Evolutionary conservation across 2,113 vertebrate species (phyloP).

Genomic region (Tautogolabrus adspersus): DNA sequence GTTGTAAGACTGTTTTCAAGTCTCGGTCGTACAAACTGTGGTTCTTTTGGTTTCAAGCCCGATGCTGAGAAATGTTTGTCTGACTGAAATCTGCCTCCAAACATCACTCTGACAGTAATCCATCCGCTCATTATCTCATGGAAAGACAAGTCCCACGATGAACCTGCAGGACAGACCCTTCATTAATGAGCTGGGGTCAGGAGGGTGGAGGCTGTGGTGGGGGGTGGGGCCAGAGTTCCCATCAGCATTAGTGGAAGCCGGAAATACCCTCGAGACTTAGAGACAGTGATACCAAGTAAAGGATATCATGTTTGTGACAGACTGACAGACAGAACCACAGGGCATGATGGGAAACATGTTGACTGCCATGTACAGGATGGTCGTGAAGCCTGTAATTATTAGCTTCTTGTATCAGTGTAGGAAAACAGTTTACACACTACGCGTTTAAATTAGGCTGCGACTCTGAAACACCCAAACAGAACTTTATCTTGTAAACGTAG

Average conservation of each 20-base stretch:
- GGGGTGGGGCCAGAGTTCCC: slow-evolving; percentile 20
- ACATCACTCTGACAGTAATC: not conserved
- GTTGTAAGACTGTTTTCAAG: no score
- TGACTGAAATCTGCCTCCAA: not conserved
- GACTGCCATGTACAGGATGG: not conserved
- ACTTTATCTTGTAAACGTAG: no score
- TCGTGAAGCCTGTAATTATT: not conserved
- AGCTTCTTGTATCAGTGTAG: not conserved
- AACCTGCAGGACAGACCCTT: slow-evolving; percentile 35
- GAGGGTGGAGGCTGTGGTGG: no score
- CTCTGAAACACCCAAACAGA: no score
- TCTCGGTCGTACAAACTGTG: not conserved
- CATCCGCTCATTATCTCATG: not conserved
- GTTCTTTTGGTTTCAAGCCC: no score
- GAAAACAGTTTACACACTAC: no score
- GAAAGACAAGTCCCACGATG: not conserved
- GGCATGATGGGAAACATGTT: slow-evolving; percentile 32
- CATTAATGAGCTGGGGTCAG: slow-evolving; percentile 22
- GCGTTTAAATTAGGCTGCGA: no score
- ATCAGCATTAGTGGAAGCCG: slow-evolving; percentile 13
- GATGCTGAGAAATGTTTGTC: not conserved
- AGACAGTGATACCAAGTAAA: slow-evolving; percentile 37
- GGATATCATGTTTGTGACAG: slow-evolving; percentile 39
- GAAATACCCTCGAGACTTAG: slow-evolving; percentile 42
- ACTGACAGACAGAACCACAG: slow-evolving; percentile 34